A percentile compares a stretch with the other conserved stretches of the same genome.
These are phyloP conservation scores for Corythaixoides concolor DNA, from an alignment of 2,113 vertebrate genomes.

Conservation along the genomic window DNA sequence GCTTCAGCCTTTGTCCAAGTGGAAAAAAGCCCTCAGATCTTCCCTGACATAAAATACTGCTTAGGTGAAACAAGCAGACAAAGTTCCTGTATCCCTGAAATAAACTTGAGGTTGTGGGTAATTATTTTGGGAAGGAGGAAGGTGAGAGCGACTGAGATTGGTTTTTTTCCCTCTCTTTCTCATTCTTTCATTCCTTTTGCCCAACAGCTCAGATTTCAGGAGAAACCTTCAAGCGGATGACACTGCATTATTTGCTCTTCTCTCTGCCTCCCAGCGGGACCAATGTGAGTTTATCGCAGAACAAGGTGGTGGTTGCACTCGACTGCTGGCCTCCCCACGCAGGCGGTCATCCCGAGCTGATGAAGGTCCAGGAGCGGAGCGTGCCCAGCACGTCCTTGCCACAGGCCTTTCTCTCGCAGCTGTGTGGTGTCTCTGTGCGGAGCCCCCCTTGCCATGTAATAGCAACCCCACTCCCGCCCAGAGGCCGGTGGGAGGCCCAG, in stretches of 20 bases:
- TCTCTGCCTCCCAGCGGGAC: rapidly evolving
- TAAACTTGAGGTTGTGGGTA: neutral
- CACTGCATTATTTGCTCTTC: neutral
- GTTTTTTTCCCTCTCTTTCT: neutral
- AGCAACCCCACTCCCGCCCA: neutral
- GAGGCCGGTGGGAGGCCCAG: too few relatives aligned
- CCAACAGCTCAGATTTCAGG: neutral
- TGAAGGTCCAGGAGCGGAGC: rapidly evolving
- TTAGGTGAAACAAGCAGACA: neutral
- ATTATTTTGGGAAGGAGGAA: neutral
- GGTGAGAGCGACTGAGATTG: neutral
- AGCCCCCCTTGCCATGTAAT: neutral
- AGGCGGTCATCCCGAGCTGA: rapidly evolving
- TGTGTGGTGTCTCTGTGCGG: rapidly evolving
- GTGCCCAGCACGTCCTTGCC: neutral
- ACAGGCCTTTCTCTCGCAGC: neutral
- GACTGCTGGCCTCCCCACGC: rapidly evolving
- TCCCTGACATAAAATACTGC: rapidly evolving
- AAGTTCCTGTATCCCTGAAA: neutral
- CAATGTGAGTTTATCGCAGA: rapidly evolving
- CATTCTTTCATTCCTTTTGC: neutral
- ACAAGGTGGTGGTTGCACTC: rapidly evolving
- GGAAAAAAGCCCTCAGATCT: neutral
- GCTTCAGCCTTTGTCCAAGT: neutral
- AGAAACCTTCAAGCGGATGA: neutral